phyloP scores from a whole-genome alignment of 2,797 vertebrate genomes.

The Sarcoramphus papa region DNA sequence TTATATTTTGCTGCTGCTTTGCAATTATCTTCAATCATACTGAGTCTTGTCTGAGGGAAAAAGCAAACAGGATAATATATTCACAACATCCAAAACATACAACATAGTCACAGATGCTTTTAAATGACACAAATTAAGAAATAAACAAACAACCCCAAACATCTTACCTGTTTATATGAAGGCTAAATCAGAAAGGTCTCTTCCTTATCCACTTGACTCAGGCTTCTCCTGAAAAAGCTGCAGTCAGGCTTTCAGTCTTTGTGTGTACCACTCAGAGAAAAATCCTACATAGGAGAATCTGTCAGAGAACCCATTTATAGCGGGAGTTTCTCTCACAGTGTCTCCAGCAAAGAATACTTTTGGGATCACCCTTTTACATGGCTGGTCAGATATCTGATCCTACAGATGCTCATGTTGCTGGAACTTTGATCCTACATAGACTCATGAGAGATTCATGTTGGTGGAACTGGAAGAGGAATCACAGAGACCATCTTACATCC shows the following conservation, averaged over 20 bases:
- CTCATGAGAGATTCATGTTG: neutral
- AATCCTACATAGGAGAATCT: neutral
- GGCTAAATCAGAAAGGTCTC: neutral
- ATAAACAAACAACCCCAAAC: neutral
- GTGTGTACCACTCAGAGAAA: neutral
- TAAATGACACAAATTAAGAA: neutral
- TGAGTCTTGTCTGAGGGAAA: neutral
- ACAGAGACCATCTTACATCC: neutral
- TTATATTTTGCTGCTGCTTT: neutral
- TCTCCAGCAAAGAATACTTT: neutral
- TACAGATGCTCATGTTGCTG: neutral
- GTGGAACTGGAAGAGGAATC: neutral
- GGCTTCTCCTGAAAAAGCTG: neutral
- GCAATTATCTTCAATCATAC: neutral
- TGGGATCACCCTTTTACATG: accelerated
- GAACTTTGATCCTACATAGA: neutral
- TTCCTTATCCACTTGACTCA: neutral
- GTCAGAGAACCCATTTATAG: neutral
- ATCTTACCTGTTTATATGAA: neutral
- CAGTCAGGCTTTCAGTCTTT: neutral
- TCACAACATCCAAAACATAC: neutral
- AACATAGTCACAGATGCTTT: neutral
- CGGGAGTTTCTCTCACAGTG: neutral
- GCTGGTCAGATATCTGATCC: neutral
- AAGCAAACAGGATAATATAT: neutral